Evolutionary conservation across 2,113 vertebrate species (phyloP).

Genomic region (Amazona vittata): DNA sequence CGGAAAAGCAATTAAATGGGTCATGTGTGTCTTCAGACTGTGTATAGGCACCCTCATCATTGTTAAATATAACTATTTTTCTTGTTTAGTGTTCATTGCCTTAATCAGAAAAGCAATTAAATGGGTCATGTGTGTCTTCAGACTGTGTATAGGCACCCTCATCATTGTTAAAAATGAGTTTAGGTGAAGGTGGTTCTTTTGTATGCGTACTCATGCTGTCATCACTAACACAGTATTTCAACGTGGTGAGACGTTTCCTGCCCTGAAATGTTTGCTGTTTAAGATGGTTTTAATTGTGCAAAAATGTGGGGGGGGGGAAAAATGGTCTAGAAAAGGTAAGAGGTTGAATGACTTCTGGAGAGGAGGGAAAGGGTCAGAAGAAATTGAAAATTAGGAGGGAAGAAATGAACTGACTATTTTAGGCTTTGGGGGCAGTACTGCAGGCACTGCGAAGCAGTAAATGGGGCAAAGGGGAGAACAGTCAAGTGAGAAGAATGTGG

Average conservation of each 20-base stretch:
- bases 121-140: background rate
- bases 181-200: background rate
- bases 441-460: constrained; percentile 37
- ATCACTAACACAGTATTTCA: background rate
- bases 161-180: background rate
- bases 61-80: background rate
- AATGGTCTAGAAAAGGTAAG: background rate
- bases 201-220: background rate
- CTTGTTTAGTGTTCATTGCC: background rate
- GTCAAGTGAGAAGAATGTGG: constrained; percentile 66
- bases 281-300: background rate
- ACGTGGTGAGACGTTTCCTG: background rate
- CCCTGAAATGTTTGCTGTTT: background rate
- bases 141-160: background rate
- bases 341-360: background rate
- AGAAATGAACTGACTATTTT: constrained; percentile 27
- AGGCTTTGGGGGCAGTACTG: constrained; percentile 9
- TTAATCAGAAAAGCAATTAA: constrained; percentile 3
- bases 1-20: background rate
- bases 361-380: background rate
- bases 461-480: constrained; percentile 63
- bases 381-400: background rate
- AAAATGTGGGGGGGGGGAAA: background rate
- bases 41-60: background rate
- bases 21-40: background rate